Evolutionary conservation across 2,888 invertebrate genomes (phyloP).

Genomic region (Sinodicranocentrus sp.): DNA sequence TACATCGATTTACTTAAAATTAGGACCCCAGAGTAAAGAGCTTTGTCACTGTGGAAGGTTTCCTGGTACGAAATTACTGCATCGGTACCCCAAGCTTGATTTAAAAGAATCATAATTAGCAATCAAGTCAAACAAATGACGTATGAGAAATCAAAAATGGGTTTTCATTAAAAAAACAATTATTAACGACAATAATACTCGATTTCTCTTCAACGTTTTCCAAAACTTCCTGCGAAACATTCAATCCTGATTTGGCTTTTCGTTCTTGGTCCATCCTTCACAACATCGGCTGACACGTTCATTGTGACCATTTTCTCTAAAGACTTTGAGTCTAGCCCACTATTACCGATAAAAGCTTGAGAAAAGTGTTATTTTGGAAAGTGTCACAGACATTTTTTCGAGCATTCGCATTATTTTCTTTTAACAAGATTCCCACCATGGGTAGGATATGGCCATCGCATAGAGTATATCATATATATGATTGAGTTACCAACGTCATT

Average conservation of each 20-base stretch:
- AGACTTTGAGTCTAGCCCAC: slow-evolving; percentile 18
- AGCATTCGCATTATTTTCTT: too few relatives aligned
- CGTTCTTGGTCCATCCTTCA: background rate
- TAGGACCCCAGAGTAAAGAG: background rate
- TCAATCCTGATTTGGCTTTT: slow-evolving; percentile 22
- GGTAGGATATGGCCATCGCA: too few relatives aligned
- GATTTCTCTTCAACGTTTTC: slow-evolving; percentile 7
- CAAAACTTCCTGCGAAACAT: slow-evolving; percentile 27
- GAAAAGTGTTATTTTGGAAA: too few relatives aligned
- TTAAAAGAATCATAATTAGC: background rate
- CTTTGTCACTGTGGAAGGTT: background rate
- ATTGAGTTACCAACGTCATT: slow-evolving; percentile 34
- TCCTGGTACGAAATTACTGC: background rate
- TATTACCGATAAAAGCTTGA: slow-evolving; percentile 3
- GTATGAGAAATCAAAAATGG: background rate
- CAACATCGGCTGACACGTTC: background rate
- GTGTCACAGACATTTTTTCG: too few relatives aligned
- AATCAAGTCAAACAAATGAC: too few relatives aligned
- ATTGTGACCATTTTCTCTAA: slow-evolving; percentile 25
- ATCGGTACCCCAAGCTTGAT: slow-evolving; percentile 11
- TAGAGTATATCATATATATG: too few relatives aligned
- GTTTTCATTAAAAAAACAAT: background rate
- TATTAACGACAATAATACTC: background rate
- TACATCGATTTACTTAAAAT: background rate
- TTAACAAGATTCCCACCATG: too few relatives aligned